Conservation (phyloP, 2,888 invertebrate genomes). For the Standfussiana lucernea region DNA sequence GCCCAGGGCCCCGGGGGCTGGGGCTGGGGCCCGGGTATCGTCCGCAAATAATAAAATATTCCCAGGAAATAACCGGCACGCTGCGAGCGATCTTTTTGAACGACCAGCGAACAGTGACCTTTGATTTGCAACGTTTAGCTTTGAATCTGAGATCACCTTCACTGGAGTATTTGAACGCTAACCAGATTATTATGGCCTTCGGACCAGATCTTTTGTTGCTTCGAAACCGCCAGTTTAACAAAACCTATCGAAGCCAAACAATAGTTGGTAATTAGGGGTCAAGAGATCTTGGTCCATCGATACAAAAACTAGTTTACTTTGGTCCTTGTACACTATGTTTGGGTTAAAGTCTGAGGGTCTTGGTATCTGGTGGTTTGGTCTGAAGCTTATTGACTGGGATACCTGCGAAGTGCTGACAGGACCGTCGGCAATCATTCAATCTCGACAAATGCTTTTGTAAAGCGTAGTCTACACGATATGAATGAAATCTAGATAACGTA, state of each 20-base stretch:
- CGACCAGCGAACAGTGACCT: slow-evolving; percentile 31
- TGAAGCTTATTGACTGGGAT: slow-evolving; percentile 56
- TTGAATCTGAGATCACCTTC: not conserved
- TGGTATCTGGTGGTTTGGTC: not conserved
- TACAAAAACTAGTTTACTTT: slow-evolving; percentile 14
- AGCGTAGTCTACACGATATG: slow-evolving; percentile 39
- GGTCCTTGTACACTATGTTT: not conserved
- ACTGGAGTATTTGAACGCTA: slow-evolving; percentile 7
- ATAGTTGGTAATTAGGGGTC: not conserved
- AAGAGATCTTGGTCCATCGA: not conserved
- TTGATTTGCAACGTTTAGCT: not conserved
- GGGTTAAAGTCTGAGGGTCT: slow-evolving; percentile 23
- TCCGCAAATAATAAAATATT: slow-evolving; percentile 66
- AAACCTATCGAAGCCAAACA: slow-evolving; percentile 3
- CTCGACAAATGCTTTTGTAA: slow-evolving; percentile 63
- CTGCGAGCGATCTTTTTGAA: slow-evolving; percentile 46
- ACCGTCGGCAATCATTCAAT: slow-evolving; percentile 60
- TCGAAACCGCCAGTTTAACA: slow-evolving; percentile 24
- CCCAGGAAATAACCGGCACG: slow-evolving; percentile 58
- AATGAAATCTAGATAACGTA: slow-evolving; percentile 12
- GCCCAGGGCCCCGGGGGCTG: not conserved
- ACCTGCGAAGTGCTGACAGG: slow-evolving; percentile 61
- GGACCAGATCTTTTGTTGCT: slow-evolving; percentile 45
- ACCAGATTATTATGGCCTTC: slow-evolving; percentile 54
- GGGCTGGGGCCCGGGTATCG: slow-evolving; percentile 19